Evolutionary conservation across 2,113 vertebrate species (phyloP).

Genomic region (Cricetomys ansorgei): DNA sequence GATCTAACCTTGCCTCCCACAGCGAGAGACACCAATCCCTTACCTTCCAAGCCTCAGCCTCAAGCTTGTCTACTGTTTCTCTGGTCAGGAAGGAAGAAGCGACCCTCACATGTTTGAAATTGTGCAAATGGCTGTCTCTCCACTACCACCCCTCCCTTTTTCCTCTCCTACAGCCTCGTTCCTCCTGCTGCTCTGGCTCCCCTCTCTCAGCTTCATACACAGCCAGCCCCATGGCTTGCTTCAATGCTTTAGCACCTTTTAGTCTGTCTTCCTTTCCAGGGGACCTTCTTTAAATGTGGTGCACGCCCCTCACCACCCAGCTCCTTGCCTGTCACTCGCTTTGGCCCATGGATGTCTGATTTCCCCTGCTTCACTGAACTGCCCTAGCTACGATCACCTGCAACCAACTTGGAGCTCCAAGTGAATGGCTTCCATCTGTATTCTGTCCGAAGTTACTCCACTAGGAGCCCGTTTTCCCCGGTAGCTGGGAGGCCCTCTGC

Average conservation of each 20-base stretch:
- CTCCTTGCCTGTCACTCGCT: background rate
- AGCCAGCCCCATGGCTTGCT: background rate
- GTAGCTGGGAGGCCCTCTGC: background rate
- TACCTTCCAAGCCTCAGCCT: background rate
- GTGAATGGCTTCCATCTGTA: background rate
- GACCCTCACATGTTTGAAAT: background rate
- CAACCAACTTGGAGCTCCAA: background rate
- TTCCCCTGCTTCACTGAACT: background rate
- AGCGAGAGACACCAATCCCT: background rate
- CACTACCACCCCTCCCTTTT: background rate
- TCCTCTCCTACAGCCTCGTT: background rate
- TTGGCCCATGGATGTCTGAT: background rate
- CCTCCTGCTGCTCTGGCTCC: background rate
- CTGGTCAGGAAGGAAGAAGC: background rate
- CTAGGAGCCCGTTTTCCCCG: background rate
- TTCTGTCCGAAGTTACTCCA: background rate
- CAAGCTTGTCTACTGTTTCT: background rate
- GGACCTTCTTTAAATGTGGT: background rate
- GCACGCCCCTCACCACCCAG: background rate
- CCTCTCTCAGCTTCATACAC: background rate
- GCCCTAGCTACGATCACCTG: background rate
- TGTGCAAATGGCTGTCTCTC: background rate
- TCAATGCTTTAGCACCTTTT: background rate
- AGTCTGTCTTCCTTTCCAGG: background rate
- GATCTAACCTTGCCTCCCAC: background rate